Conservation (phyloP, 2,797 vertebrate species). For the Acipenser oxyrinchus region DNA sequence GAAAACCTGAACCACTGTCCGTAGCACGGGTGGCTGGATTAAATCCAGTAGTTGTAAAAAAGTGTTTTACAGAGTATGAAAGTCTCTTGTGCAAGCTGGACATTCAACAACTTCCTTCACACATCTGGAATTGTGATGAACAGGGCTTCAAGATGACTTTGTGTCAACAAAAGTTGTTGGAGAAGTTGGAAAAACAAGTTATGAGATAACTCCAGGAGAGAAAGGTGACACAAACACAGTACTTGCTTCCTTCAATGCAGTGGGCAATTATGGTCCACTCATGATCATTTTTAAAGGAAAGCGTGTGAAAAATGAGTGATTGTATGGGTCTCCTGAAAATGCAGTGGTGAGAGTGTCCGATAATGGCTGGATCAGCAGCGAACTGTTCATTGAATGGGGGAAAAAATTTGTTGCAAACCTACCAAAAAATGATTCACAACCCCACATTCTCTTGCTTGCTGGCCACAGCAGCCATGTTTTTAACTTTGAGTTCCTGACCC, state of each 20-base stretch:
- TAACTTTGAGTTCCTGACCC: constrained; percentile 1
- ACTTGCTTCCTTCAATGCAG: constrained; percentile 8
- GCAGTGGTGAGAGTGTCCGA: constrained; percentile 10
- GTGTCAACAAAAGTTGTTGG: constrained; percentile 5
- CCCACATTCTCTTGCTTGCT: constrained; percentile 12
- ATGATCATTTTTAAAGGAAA: constrained; percentile 12
- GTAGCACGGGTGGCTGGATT: background rate
- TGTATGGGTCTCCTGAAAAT: background rate
- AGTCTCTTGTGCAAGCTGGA: background rate
- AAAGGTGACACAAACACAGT: constrained; percentile 9
- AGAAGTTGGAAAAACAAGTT: constrained; percentile 3
- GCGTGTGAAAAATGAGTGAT: background rate
- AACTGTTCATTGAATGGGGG: constrained; percentile 17
- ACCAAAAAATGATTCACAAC: constrained; percentile 5
- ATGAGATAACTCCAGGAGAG: no score
- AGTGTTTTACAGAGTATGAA: no score
- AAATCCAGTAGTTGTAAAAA: background rate
- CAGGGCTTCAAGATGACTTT: constrained; percentile 11
- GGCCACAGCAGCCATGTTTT: constrained; percentile 9
- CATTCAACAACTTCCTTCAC: background rate
- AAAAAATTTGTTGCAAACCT: constrained; percentile 4
- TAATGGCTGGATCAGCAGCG: constrained; percentile 12
- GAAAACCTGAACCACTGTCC: background rate
- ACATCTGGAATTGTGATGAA: constrained; percentile 14
- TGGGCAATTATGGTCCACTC: constrained; percentile 6